phyloP scores from a whole-genome alignment of 2,888 invertebrate genomes.

The Linhomoeus sp. region DNA sequence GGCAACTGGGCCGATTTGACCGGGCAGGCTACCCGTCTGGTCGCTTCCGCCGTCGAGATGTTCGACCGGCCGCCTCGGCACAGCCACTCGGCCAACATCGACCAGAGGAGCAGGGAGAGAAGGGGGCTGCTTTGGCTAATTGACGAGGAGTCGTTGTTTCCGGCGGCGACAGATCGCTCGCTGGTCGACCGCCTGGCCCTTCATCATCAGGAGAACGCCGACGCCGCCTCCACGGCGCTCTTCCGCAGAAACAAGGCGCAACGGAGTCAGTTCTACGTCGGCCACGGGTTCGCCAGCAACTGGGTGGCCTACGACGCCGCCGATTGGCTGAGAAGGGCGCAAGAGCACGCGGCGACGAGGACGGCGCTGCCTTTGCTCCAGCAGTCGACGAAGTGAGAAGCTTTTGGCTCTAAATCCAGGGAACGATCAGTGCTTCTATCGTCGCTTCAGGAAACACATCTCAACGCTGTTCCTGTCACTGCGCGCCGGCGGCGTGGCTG shows the following conservation, averaged over 20 bases:
- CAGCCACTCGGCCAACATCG: constrained; percentile 50
- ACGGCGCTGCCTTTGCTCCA: constrained; percentile 60
- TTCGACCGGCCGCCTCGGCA: constrained; percentile 49
- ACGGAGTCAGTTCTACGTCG: constrained; percentile 13
- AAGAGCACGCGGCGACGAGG: constrained; percentile 62
- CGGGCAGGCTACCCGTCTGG: not conserved
- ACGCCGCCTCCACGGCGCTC: not conserved
- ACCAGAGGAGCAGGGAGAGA: constrained; percentile 61
- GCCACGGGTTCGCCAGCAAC: constrained; percentile 52
- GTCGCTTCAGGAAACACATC: not conserved
- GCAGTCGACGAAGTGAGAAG: constrained; percentile 41
- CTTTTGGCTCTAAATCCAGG: too few species aligned
- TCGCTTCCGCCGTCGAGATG: constrained; percentile 38
- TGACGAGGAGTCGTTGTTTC: constrained; percentile 77
- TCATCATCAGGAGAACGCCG: constrained; percentile 46
- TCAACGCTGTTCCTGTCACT: not conserved
- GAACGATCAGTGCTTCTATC: too few species aligned
- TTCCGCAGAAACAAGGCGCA: too few species aligned
- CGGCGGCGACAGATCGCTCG: constrained; percentile 62
- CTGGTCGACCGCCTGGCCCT: constrained; percentile 62
- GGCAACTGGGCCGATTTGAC: too few species aligned
- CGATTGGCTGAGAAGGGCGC: constrained; percentile 68
- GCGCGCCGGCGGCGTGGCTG: constrained; percentile 4
- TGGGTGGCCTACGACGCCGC: constrained; percentile 69
- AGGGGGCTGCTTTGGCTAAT: constrained; percentile 57